Percentiles rank a stretch among this genome's conserved stretches.
phyloP scores from a whole-genome alignment of 2,888 invertebrate genomes.

The Boloria euphrosyne region DNA sequence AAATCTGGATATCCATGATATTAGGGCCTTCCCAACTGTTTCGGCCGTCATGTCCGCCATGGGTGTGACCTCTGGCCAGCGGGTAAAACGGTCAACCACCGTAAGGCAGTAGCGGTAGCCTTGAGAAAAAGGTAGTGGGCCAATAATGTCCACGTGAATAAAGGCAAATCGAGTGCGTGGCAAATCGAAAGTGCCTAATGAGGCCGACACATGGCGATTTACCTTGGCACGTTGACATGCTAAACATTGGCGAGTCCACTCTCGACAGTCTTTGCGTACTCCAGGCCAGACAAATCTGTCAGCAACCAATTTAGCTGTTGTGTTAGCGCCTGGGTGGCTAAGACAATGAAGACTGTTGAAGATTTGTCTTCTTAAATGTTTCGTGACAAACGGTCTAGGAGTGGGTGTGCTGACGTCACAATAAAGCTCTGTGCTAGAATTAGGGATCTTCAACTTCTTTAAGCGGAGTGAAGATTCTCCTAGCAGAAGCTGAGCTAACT shows the following conservation, averaged over 20 bases:
- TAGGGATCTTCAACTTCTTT: too few species aligned
- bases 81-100: not conserved
- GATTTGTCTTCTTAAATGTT: slow-evolving; percentile 16
- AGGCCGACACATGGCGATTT: slow-evolving; percentile 2
- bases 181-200: not conserved
- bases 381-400: slow-evolving; percentile 12
- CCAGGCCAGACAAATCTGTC: slow-evolving; percentile 57
- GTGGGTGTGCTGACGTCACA: slow-evolving; percentile 38
- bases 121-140: not conserved
- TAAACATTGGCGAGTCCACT: slow-evolving; percentile 9
- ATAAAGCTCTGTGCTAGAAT: too few species aligned
- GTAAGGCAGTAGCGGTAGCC: slow-evolving; percentile 4
- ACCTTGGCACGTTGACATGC: slow-evolving; percentile 18
- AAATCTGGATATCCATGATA: slow-evolving; percentile 50
- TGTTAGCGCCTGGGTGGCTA: slow-evolving; percentile 38
- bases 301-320: slow-evolving; percentile 42
- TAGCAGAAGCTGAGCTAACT: slow-evolving; percentile 35
- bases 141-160: slow-evolving; percentile 18
- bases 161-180: slow-evolving; percentile 5
- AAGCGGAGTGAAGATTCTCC: slow-evolving; percentile 32
- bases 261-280: slow-evolving; percentile 45
- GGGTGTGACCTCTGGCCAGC: slow-evolving; percentile 25
- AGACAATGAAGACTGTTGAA: slow-evolving; percentile 20
- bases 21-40: slow-evolving; percentile 45
- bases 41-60: slow-evolving; percentile 35